Evolutionary conservation across 2,888 invertebrate genomes (phyloP), one percentile per base, ranked within the genome.

Genomic region (Platycnemis pennipes): DNA sequence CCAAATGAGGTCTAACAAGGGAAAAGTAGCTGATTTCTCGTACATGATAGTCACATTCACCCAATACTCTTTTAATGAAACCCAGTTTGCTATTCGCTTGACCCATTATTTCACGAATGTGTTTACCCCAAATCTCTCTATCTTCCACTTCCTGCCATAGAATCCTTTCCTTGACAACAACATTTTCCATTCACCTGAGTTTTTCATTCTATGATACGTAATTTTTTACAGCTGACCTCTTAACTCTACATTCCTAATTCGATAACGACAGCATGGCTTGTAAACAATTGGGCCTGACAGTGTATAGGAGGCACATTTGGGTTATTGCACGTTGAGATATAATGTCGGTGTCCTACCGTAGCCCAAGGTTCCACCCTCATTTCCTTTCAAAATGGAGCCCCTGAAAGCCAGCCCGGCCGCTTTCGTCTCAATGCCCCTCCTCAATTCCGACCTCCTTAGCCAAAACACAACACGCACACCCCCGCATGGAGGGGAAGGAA

Each of bases 281-380:
- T 91, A 91, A 91, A 91, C 91, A 91, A 63, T 63, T 42, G 53
- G 42, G 56, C 89, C 53, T 53, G 31, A 37, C 53, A 19, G 37
- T 45, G 22, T 46, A n/a, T 26, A 13, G 46, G 11, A 11, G 53
- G 0, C 89, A 37, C 56, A 56, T 37, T 26, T 37, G 53, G 37
- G 19, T n/a, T n/a, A 42, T 19, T 26, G 49, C 42, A 37, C 63
- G 44, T 44, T 91, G n/a, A n/a, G n/a, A n/a, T 63, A 44, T 13
- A 63, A n/a, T n/a, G 56, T 45, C 45, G 45, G 45, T 46, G n/a
- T 11, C 22, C 44, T 46, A 2, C 7, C 87, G 11, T 37, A 16
- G 11, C 45, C n/a, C 16, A 26, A 45, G n/a, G 42, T 45, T 16
- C 46, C 87, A 46, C 44, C 11, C 46, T n/a, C 87, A 7, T n/a